Conservation (phyloP, 2,113 vertebrate species). For the Oreochromis spilurus region DNA sequence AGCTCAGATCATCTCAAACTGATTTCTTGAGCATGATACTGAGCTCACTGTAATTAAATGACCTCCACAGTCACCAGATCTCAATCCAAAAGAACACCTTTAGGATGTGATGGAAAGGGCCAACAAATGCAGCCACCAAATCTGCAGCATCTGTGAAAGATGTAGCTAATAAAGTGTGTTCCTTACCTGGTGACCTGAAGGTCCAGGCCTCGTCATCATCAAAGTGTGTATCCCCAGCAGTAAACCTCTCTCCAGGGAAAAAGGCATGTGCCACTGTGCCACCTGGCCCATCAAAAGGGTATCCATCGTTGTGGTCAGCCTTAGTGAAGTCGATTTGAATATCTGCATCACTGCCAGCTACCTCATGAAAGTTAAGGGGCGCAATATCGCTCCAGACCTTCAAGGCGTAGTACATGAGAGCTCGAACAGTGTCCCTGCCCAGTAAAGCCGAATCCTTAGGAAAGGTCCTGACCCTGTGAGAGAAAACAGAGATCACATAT, state of each 20-base stretch:
- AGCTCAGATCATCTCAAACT: neutral
- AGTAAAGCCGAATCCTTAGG: constrained; percentile 82
- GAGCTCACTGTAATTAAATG: neutral
- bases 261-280: constrained; percentile 92
- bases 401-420: constrained; percentile 92
- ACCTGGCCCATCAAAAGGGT: constrained; percentile 92
- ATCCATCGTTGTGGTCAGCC: constrained; percentile 86
- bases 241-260: constrained; percentile 86
- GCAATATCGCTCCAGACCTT: constrained; percentile 97
- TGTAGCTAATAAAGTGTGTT: neutral
- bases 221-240: constrained; percentile 91
- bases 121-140: neutral
- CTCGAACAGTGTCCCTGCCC: constrained; percentile 88
- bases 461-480: constrained; percentile 85
- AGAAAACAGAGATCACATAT: neutral
- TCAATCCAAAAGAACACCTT: neutral
- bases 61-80: neutral
- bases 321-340: constrained; percentile 97
- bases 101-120: neutral
- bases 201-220: constrained; percentile 95
- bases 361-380: constrained; percentile 93
- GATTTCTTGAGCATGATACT: neutral
- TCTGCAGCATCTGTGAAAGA: neutral
- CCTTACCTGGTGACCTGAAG: constrained; percentile 87
- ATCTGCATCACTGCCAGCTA: constrained; percentile 85